A percentile compares a stretch with the other conserved stretches of the same genome.
Evolutionary conservation across 1,140 invertebrate species (phyloP).

Genomic region (Nephila pilipes): DNA sequence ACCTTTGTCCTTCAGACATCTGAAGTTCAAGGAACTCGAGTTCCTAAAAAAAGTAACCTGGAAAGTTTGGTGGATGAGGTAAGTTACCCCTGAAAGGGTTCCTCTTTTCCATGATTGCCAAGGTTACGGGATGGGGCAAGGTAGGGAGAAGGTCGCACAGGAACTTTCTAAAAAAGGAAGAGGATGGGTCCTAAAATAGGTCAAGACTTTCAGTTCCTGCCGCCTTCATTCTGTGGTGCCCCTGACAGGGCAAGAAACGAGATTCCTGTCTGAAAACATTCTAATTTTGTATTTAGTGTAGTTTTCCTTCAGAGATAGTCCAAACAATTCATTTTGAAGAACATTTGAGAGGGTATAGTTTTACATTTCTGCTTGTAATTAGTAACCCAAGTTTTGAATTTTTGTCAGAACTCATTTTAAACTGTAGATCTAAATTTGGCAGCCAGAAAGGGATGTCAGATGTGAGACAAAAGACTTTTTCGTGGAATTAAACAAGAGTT

Average conservation of each 20-base stretch:
- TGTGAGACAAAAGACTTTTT: no score
- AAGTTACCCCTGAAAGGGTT: slow-evolving; percentile 24
- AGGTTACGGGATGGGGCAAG: slow-evolving; percentile 48
- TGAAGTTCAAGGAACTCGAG: slow-evolving; percentile 65
- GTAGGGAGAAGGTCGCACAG: slow-evolving; percentile 33
- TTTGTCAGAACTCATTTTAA: no score
- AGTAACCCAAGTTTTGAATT: no score
- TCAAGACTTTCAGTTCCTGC: slow-evolving; percentile 55
- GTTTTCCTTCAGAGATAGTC: not conserved
- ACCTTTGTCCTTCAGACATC: slow-evolving; percentile 66
- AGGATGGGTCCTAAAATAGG: slow-evolving; percentile 54
- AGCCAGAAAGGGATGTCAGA: no score
- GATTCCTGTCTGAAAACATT: not conserved
- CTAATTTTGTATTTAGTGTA: not conserved
- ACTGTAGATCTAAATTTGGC: no score
- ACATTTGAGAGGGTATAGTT: no score
- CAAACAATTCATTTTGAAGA: no score
- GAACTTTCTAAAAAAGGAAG: slow-evolving; percentile 48
- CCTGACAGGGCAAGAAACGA: not conserved
- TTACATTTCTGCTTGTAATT: no score
- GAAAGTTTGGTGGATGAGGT: slow-evolving; percentile 36
- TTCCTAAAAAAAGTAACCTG: slow-evolving; percentile 49
- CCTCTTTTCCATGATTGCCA: slow-evolving; percentile 37
- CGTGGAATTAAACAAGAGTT: no score
- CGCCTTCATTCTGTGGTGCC: slow-evolving; percentile 12